These are phyloP conservation scores for Mesoligia furuncula DNA, from an alignment of 2,888 invertebrate genomes.

Conservation along the genomic window DNA sequence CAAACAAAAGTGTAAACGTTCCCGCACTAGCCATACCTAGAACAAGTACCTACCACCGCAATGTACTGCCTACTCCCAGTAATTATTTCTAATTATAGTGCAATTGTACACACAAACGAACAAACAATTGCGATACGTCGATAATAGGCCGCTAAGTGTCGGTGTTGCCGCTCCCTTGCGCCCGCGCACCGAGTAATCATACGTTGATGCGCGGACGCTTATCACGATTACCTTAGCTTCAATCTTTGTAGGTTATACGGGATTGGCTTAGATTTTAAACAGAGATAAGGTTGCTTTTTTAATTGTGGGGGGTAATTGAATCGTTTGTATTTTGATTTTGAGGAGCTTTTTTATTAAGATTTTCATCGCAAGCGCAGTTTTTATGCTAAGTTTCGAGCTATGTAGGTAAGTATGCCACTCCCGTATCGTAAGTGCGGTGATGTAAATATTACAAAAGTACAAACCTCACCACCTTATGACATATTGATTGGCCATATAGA, in stretches of 20 bases:
- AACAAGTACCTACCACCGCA: constrained; percentile 43
- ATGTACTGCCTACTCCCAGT: constrained; percentile 59
- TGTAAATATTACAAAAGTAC: neutral
- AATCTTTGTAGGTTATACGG: constrained; percentile 60
- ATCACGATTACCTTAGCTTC: constrained; percentile 62
- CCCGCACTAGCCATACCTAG: constrained; percentile 24
- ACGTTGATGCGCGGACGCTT: constrained; percentile 64
- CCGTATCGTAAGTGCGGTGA: no score
- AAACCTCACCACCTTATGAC: neutral
- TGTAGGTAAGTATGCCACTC: no score
- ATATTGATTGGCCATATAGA: neutral
- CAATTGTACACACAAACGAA: constrained; percentile 68
- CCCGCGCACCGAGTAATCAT: constrained; percentile 67
- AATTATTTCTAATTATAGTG: constrained; percentile 69
- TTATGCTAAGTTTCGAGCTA: no score
- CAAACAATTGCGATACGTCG: constrained; percentile 73
- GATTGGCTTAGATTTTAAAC: constrained; percentile 50
- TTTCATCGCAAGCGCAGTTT: no score
- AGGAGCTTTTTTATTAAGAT: no score
- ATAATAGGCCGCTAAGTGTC: constrained; percentile 74
- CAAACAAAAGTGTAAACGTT: constrained; percentile 37
- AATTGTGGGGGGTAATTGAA: constrained; percentile 14
- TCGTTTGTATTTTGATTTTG: neutral
- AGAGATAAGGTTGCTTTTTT: constrained; percentile 29
- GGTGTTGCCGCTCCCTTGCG: constrained; percentile 60